phyloP scores from a whole-genome alignment of 1,140 invertebrate species.

The Thrips palmi region DNA sequence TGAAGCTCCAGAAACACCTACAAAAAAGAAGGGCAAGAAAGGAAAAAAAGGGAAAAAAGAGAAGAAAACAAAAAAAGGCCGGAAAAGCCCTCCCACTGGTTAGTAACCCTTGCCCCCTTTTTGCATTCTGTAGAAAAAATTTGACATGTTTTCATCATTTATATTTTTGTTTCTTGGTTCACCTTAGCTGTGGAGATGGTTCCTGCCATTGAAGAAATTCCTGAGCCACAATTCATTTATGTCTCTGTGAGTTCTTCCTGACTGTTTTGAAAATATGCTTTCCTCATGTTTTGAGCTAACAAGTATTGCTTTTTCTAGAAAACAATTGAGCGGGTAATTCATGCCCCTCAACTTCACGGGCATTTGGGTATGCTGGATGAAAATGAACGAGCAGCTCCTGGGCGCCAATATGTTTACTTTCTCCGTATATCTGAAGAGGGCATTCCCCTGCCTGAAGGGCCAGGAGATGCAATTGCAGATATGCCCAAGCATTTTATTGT shows the following conservation, averaged over 20 bases:
- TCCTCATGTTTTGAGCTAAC: background rate
- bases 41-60: slow-evolving; percentile 21
- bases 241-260: background rate
- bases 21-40: slow-evolving; percentile 23
- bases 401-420: slow-evolving; percentile 43
- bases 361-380: slow-evolving; percentile 39
- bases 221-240: too few relatives aligned
- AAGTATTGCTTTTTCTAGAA: slow-evolving; percentile 28
- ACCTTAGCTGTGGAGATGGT: slow-evolving; percentile 28
- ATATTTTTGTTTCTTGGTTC: slow-evolving; percentile 7
- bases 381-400: slow-evolving; percentile 22
- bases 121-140: slow-evolving; percentile 4
- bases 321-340: slow-evolving; percentile 39
- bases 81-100: slow-evolving; percentile 15
- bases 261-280: background rate
- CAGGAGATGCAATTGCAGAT: slow-evolving; percentile 27
- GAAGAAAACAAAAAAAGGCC: slow-evolving; percentile 16
- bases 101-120: slow-evolving; percentile 2
- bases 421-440: slow-evolving; percentile 35
- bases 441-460: slow-evolving; percentile 29
- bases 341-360: slow-evolving; percentile 42
- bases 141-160: background rate
- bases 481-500: slow-evolving; percentile 43
- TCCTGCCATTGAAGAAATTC: slow-evolving; percentile 25
- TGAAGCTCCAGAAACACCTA: slow-evolving; percentile 9